Evolutionary conservation across 2,113 vertebrate genomes (phyloP).

Genomic region (Mirza zaza): DNA sequence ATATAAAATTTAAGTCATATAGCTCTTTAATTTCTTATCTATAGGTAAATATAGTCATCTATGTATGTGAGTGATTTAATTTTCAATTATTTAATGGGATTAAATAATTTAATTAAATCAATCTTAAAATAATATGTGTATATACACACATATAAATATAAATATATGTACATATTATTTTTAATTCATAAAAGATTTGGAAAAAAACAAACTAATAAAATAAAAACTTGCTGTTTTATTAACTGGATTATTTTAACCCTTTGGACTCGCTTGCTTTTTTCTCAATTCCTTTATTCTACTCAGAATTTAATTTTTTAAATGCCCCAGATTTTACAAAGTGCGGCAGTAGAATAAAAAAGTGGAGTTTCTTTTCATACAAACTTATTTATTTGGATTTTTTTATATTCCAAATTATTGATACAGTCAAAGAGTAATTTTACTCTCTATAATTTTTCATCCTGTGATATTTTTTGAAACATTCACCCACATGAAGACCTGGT

Average conservation of each 20-base stretch:
- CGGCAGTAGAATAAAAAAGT: no score
- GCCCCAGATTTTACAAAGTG: no score
- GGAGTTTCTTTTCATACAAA: no score
- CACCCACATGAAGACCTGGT: no score
- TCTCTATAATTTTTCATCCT: no score
- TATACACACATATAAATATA: not conserved
- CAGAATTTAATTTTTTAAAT: no score
- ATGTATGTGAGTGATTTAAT: not conserved
- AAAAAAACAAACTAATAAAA: conserved; percentile 69
- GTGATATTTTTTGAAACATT: no score
- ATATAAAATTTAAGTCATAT: conserved; percentile 80
- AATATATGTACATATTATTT: not conserved
- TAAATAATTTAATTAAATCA: not conserved
- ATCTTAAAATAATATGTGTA: not conserved
- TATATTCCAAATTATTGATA: no score
- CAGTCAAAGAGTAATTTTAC: no score
- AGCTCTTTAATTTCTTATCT: conserved; percentile 79
- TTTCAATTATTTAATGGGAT: not conserved
- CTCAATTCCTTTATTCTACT: no score
- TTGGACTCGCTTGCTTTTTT: no score
- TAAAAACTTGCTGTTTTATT: not conserved
- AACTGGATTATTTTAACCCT: not conserved
- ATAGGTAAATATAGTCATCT: conserved; percentile 64
- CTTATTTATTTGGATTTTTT: no score
- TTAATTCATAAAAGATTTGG: conserved; percentile 63